These are phyloP conservation scores for Epinotia bilunana DNA, from an alignment of 2,888 invertebrate genomes.

Conservation along the genomic window DNA sequence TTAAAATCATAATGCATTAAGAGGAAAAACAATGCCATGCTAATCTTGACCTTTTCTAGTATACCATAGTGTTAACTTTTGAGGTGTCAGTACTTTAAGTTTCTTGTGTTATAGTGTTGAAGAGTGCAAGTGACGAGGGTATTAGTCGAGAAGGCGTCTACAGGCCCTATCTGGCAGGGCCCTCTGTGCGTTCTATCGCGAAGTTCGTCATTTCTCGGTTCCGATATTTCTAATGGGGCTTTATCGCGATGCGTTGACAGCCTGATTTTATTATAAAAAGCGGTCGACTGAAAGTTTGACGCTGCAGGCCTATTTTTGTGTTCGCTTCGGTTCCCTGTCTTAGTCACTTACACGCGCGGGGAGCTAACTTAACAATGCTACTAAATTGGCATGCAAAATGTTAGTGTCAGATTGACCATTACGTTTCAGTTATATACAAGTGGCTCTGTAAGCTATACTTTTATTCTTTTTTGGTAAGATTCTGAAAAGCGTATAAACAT, in stretches of 20 bases:
- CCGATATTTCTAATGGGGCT: constrained; percentile 16
- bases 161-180: constrained; percentile 28
- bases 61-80: not conserved
- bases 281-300: not conserved
- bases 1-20: not conserved
- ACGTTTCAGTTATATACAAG: too few relatives aligned
- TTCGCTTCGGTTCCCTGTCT: not conserved
- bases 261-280: not conserved
- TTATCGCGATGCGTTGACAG: constrained; percentile 10
- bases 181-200: constrained; percentile 28
- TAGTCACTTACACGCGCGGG: not conserved
- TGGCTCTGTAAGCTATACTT: too few relatives aligned
- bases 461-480: too few relatives aligned
- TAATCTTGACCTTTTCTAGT: not conserved
- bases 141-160: constrained; percentile 9
- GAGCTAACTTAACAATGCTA: not conserved
- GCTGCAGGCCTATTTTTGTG: not conserved
- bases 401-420: too few relatives aligned
- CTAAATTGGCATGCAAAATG: too few relatives aligned
- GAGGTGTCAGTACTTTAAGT: not conserved
- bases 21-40: not conserved
- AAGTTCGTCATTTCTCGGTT: constrained; percentile 32
- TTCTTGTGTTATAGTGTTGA: not conserved
- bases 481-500: too few relatives aligned
- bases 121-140: constrained; percentile 30